Evolutionary conservation across 2,113 vertebrate genomes (phyloP), one percentile per base, ranked within the genome.

Genomic region (Bujurquina vittata): DNA sequence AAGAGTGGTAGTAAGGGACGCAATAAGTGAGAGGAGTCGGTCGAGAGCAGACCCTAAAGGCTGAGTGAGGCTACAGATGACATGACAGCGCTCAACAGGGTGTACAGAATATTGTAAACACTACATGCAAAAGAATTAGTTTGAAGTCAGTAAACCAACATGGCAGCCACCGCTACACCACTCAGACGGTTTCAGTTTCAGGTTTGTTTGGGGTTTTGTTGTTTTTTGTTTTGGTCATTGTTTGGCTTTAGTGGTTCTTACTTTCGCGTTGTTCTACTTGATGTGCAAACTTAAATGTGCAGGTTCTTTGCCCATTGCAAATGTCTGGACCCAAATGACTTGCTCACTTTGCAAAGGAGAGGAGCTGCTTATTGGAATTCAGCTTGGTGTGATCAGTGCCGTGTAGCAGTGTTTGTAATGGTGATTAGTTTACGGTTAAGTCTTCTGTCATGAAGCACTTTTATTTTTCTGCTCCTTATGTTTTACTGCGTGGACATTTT

Each of bases 21-120:
- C 10, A 69, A 52, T 26, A 72, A 72, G 67, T 72, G 46, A 72
- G 67, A 54, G 46, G 59, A n/a, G 18, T 11, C 15, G 54, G 54
- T 40, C 22, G 12, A 62, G 61, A 80, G 65, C 61, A 82, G 72
- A 63, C 77, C 83, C 80, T 73, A 74, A 79, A 80, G 88, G 77
- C 58, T 40, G 63, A 88, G 17, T 10, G 22, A 60, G 79, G 61
- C 87, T 54, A 83, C 22, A 76, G 69, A 63, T 23, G 22, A 62
- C n/a, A 54, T 29, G 43, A 63, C 29, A 61, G 73, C 63, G 46
- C 57, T 52, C 75, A 69, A 10, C 1, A 0, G 69, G 69, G 33
- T 75, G 80, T 54, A 80, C 55, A 84, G 63, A 80, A 73, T 61
- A 76, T 49, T 26, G 15, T 56, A 43, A 80, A 77, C 77, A 81